Evolutionary conservation across 2,797 vertebrate genomes (phyloP), one percentile per base, ranked within the genome.

Genomic region (Notolepis coatsorum): DNA sequence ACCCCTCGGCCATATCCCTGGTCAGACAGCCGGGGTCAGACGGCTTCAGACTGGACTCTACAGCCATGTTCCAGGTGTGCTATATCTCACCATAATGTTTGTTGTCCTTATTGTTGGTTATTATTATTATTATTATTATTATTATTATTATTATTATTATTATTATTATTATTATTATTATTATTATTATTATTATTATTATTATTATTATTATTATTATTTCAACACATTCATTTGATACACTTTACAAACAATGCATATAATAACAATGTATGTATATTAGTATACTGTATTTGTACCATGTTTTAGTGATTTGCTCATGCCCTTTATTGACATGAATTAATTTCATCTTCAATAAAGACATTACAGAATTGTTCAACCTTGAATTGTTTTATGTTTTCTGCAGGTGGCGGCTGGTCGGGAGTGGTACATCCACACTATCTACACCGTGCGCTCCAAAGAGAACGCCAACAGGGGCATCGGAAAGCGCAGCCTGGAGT

Each of bases 381-480:
- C n/a, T n/a, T n/a, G n/a, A n/a, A 12, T 37, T 1, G 15, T 51
- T 39, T 41, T 70, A 9, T 63, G 7, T 65, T 45, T 88, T 65
- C 68, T 68, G 53, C 75, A 99, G 97, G 96, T 97, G 21, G 90
- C 96, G 17, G 87, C 94, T 24, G 97, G 97, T 3, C 91, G 95
- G 2, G 96, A 98, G 77, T 99, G 97, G 97, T 99, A 93, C 18
- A 91, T 98, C 63, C 97, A 99, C 72, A 92, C 96, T 2, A 95
- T 98, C 80, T 99, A 99, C 77, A 99, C 96, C 0, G 94, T 99
- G 4, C 95, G 94, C 35, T 96, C 97, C 5, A 95, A 89, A 79
- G 93, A 94, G 54, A 94, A 71, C 0, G 61, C 92, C 12, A 92
- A 93, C 67, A 92, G 93, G 0, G 94, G 94, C 9, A 93, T 98